Evolutionary conservation across 1,140 invertebrate species (phyloP), one percentile per base, ranked within the genome.

Genomic region (Ephestia elutella): DNA sequence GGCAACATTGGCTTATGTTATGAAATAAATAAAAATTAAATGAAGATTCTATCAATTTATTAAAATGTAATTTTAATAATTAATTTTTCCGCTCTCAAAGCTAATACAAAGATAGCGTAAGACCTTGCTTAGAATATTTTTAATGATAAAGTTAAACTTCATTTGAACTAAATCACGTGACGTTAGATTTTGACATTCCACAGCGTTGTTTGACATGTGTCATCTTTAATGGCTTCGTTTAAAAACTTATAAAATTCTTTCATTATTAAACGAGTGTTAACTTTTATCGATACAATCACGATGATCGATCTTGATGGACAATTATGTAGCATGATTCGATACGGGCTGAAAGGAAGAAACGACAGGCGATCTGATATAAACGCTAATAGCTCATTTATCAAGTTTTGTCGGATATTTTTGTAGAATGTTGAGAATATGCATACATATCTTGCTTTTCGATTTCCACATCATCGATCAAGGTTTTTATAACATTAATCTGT

Each of bases 241-340:
- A 44, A 44, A 25, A 44, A 44, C 13, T 44, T 44, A 7, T 15
- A 44, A 44, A 44, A 44, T 3, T 15, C 5, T 7, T 44, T 15
- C 15, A 15, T 44, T 15, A 44, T 15, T 15, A 44, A 44, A 44
- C 13, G 13, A 44, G n/a, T 44, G 38, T 44, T 44, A 44, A 44
- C 13, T 44, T 44, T 44, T 44, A 44, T 44, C 38, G 38, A 15
- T 15, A 15, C 38, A 13, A 44, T 44, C 38, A 44, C 38, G 50
- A 21, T 53, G 20, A 53, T 53, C 19, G 50, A 53, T 53, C 50
- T 53, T 53, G 50, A 53, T 53, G 19, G 20, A 53, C 50, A 53
- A 53, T 53, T 53, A 53, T 44, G 38, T 44, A 44, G 38, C 38
- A 44, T 44, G 38, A 44, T 44, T 44, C 38, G 38, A 44, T 44